Conservation (phyloP, 2,888 invertebrate species). For the Hydrotaea diabolus region DNA sequence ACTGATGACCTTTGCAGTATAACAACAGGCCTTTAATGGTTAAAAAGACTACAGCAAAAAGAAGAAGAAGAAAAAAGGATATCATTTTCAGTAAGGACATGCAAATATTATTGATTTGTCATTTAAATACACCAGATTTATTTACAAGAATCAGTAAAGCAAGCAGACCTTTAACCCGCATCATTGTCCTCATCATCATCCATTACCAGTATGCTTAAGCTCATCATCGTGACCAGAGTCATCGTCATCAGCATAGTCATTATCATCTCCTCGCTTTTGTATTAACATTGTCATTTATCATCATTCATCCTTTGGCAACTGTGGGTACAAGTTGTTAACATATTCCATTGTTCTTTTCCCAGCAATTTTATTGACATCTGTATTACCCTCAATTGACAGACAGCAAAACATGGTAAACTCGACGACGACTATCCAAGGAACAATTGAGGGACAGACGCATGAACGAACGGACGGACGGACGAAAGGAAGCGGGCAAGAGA, state of each 20-base stretch:
- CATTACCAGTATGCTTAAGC: no score
- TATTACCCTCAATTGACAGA: slow-evolving; percentile 50
- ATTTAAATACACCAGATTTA: slow-evolving; percentile 9
- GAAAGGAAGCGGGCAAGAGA: slow-evolving; percentile 23
- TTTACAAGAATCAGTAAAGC: neutral
- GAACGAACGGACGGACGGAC: neutral
- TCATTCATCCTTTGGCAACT: slow-evolving; percentile 22
- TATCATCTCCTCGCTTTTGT: slow-evolving; percentile 26
- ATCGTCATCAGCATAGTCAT: slow-evolving; percentile 44
- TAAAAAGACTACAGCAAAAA: neutral
- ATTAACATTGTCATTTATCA: slow-evolving; percentile 59
- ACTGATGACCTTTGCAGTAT: slow-evolving; percentile 28
- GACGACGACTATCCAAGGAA: neutral
- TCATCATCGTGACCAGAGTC: no score
- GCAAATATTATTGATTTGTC: slow-evolving; percentile 20
- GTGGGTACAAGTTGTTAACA: slow-evolving; percentile 49
- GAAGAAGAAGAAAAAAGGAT: neutral
- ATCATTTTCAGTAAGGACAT: slow-evolving; percentile 2
- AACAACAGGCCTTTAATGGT: neutral
- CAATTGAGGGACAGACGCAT: no score
- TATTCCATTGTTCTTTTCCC: slow-evolving; percentile 37
- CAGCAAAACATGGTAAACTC: slow-evolving; percentile 25
- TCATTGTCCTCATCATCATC: slow-evolving; percentile 20
- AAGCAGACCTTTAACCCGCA: slow-evolving; percentile 35
- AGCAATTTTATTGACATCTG: slow-evolving; percentile 58